Base-by-base conservation (phyloP, 2,113 vertebrate genomes). In the Nanorana parkeri region DNA sequence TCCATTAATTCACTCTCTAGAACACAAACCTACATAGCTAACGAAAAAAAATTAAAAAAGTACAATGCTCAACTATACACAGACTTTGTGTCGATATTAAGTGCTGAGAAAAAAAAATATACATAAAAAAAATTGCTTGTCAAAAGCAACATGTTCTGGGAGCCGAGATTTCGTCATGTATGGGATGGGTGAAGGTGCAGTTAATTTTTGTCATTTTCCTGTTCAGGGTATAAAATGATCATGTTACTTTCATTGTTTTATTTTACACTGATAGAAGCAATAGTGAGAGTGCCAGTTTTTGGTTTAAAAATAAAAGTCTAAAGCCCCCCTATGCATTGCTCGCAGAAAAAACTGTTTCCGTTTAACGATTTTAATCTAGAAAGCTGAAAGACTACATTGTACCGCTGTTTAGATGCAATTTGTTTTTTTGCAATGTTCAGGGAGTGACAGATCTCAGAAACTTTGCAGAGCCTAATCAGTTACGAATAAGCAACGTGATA, bases 51-150 rank as follows among this genome's bases (percentile, higher is more conserved):
- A 87, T n/a, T n/a, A 75, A 83, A 90, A 90, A 91, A 90, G 91
- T 93, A 94, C 93, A 94, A 92, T 93, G 93, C 91, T 93, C 90
- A 87, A 93, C 92, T 93, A 93, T 94, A 93, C 92, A 94, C 95
- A 97, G 94, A 97, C 95, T 93, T 96, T 93, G 89, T 86, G 94
- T 94, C 94, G 93, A 90, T 89, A 90, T 93, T 92, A 94, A 96
- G 95, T 96, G 95, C 94, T 93, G 94, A 93, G 86, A 85, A 80
- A 75, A 75, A 82, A 86, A 73, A 67, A 83, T 80, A 47, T 55
- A 19, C 3, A 69, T 56, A 56, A 68, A 78, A 55, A 77, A 41
- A 52, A 69, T 23, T 71, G 84, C 74, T 21, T 77, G 68, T 55
- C 29, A 17, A 84, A 76, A 79, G 68, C 29, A 8, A 64, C 36